Evolutionary conservation across 2,888 invertebrate species (phyloP).

Genomic region (Drosophila pegasa): DNA sequence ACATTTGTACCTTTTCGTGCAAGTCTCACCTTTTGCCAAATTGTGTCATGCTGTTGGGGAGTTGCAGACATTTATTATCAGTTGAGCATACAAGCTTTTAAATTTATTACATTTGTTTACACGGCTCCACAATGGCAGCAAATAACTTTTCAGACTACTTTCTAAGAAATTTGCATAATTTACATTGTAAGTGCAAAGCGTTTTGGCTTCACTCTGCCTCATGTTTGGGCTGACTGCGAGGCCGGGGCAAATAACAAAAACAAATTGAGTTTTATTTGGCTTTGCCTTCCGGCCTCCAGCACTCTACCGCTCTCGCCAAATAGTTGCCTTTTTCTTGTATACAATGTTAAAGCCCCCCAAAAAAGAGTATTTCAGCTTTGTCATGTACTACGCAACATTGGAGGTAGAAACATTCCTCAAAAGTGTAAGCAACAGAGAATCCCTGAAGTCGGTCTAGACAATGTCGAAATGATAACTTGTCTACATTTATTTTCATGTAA

Average conservation of each 20-base stretch:
- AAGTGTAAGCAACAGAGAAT: background rate
- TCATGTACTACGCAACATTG: background rate
- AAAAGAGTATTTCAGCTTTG: background rate
- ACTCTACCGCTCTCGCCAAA: conserved; percentile 4
- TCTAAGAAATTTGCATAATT: conserved; percentile 71
- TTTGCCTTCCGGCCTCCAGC: conserved; percentile 14
- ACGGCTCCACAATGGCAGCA: conserved; percentile 30
- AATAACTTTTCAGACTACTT: conserved; percentile 66
- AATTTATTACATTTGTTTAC: conserved; percentile 76
- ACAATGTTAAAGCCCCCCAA: background rate
- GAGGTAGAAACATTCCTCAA: background rate
- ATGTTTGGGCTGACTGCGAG: conserved; percentile 23
- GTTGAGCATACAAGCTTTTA: conserved; percentile 66
- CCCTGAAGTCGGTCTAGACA: too few species aligned
- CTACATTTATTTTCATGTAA: too few species aligned
- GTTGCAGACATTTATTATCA: conserved; percentile 56
- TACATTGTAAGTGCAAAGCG: conserved; percentile 63
- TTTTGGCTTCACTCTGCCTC: conserved; percentile 45
- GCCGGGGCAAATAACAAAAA: conserved; percentile 38
- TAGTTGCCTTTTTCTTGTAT: conserved; percentile 32
- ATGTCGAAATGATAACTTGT: too few species aligned
- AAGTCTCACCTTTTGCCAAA: conserved; percentile 23
- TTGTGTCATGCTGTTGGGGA: conserved; percentile 16
- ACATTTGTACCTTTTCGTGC: conserved; percentile 12
- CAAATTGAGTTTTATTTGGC: conserved; percentile 59